A percentile compares a stretch with the other conserved stretches of the same genome.
These are phyloP conservation scores for Petromus typicus DNA, from an alignment of 2,113 vertebrate species.

Conservation along the genomic window DNA sequence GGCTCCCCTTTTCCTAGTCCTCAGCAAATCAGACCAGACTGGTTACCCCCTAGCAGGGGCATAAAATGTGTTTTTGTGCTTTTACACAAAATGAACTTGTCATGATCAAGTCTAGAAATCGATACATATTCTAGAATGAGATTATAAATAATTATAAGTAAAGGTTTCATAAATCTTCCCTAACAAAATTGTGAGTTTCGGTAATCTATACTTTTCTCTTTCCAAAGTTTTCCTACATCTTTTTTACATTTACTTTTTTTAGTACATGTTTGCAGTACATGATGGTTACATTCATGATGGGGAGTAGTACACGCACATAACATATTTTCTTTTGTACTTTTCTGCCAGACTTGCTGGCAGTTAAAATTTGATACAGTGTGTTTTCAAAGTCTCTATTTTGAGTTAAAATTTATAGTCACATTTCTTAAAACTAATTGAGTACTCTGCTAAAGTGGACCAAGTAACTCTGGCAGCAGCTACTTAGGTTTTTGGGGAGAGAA, in stretches of 20 bases:
- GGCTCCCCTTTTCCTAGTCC: too few relatives aligned
- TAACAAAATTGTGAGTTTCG: background rate
- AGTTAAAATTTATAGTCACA: background rate
- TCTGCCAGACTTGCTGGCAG: background rate
- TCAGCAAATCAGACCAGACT: background rate
- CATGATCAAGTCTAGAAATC: background rate
- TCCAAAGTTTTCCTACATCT: background rate
- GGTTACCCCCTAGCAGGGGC: too few relatives aligned
- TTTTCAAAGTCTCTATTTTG: background rate
- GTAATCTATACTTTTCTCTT: background rate
- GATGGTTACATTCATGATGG: background rate
- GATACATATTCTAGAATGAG: background rate
- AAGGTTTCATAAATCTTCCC: background rate
- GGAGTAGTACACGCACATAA: background rate
- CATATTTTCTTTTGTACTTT: background rate
- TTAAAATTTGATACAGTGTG: background rate
- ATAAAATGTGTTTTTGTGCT: background rate
- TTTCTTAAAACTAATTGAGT: background rate
- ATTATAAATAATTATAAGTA: background rate
- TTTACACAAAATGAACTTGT: background rate
- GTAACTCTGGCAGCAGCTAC: fast-evolving
- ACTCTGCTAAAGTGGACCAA: background rate
- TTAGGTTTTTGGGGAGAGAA: background rate
- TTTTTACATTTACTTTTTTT: background rate
- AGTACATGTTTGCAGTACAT: background rate